phyloP scores from a whole-genome alignment of 2,888 invertebrate genomes.

The Cephus sareptanus region DNA sequence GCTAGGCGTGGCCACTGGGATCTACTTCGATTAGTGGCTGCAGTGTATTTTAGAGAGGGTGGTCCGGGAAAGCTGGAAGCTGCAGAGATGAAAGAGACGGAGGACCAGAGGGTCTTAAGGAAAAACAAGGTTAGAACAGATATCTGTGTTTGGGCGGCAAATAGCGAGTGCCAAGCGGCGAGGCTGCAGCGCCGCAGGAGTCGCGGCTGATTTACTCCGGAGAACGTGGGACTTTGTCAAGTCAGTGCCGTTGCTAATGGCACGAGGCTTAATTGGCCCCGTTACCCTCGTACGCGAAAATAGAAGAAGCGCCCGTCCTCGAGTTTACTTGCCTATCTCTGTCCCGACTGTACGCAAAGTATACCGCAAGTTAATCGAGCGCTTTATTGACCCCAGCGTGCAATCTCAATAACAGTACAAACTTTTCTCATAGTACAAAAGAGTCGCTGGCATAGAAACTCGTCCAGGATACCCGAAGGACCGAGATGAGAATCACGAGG shows the following conservation, averaged over 20 bases:
- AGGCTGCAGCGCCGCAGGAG: conserved; percentile 25
- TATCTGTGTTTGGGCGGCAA: conserved; percentile 1
- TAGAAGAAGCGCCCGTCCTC: not conserved
- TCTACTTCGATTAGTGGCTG: not conserved
- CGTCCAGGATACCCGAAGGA: too few species aligned
- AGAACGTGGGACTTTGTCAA: conserved; percentile 55
- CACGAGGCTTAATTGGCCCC: conserved; percentile 62
- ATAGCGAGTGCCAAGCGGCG: not conserved
- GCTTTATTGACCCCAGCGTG: not conserved
- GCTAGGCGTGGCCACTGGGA: not conserved
- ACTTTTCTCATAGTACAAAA: not conserved
- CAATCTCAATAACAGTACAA: not conserved
- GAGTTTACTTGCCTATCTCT: not conserved
- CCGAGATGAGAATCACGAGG: not conserved
- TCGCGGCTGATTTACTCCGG: conserved; percentile 53
- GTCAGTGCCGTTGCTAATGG: conserved; percentile 55
- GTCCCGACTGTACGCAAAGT: not conserved
- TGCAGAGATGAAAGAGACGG: not conserved
- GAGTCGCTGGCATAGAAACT: not conserved
- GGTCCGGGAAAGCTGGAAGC: not conserved
- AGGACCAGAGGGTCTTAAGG: not conserved
- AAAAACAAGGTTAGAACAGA: not conserved
- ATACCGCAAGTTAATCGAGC: not conserved
- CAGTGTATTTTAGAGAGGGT: not conserved
- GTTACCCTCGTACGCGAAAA: conserved; percentile 43